Base-by-base conservation (phyloP, 1,140 invertebrate species). In the Pogonognathellus flavescens region DNA sequence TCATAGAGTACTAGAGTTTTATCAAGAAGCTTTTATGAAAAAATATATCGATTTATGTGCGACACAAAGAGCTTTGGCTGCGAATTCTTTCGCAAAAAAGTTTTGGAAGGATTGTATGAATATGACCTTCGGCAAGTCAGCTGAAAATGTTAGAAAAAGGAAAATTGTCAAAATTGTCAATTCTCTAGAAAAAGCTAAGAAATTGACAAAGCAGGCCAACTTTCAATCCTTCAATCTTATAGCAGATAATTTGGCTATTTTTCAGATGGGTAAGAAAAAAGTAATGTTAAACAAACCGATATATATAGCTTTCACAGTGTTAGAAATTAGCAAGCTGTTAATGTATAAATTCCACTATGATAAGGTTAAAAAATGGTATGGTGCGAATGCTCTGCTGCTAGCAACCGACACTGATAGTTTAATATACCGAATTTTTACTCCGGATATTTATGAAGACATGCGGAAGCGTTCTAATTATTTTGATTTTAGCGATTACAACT, bases 31-130 rank as follows among this genome's bases (percentile, higher is more conserved):
- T 13, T 86, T 82, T 82, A 57, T 87, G 22, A 70, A 57, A 49
- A 3, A 0, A 1, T 87, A 84, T 84, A 84, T 87, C 60, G 50
- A 81, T 49, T 20, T 84, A 1, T 86, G 83, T 72, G 52, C 53
- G 16, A 25, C 2, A 25, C n/a, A 59, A 49, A n/a, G 85, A 70
- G 13, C 18, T 18, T 2, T 31, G 8, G 82, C 82, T 11, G 25
- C 7, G 22, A 53, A 60, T 70, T 16, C 6, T 1, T 86, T 86
- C 70, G 18, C 60, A 10, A 70, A 84, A 76, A 20, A 76, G 10
- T 76, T 84, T 72, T 84, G 53, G n/a, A 84, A 84, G 41, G n/a
- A 18, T 11, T 53, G 18, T 10, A 49, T 41, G 16, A 84, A 84
- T 14, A 20, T 31, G 49, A 14, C 31, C 1, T 82, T 82, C 14